phyloP scores from a whole-genome alignment of 1,140 invertebrate species.

The Drosophila takahashii region DNA sequence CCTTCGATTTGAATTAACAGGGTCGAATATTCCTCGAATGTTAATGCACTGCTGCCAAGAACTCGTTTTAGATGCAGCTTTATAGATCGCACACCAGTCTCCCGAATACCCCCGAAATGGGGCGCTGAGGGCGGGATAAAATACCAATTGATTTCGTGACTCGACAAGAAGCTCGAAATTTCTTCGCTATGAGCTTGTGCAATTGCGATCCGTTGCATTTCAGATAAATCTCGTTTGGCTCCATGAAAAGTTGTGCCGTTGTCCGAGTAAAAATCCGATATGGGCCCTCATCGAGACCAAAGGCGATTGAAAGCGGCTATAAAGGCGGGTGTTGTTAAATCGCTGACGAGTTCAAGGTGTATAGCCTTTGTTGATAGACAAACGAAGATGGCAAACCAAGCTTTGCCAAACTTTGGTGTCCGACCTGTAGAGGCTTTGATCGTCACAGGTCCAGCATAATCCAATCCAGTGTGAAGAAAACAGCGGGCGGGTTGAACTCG shows the following conservation, averaged over 20 bases:
- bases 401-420: conserved; percentile 1
- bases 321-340: not conserved
- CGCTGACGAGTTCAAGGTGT: not conserved
- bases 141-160: no score
- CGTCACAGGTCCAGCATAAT: conserved; percentile 1
- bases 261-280: no score
- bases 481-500: not conserved
- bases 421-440: not conserved
- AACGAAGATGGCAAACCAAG: not conserved
- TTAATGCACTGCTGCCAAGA: no score
- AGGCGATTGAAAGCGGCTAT: not conserved
- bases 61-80: not conserved
- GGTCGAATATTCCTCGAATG: no score
- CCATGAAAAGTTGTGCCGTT: no score
- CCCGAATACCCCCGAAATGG: conserved; percentile 8
- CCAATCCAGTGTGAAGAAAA: no score
- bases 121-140: not conserved
- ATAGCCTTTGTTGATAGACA: conserved; percentile 1
- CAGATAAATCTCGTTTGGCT: no score
- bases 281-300: no score
- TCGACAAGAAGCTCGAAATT: no score
- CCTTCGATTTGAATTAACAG: no score
- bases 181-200: no score
- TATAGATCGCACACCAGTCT: conserved; percentile 16
- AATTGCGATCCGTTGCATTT: no score